A percentile compares a stretch with the other conserved stretches of the same genome.
Evolutionary conservation across 2,797 vertebrate genomes (phyloP).

Genomic region (Enteromius anoplus): DNA sequence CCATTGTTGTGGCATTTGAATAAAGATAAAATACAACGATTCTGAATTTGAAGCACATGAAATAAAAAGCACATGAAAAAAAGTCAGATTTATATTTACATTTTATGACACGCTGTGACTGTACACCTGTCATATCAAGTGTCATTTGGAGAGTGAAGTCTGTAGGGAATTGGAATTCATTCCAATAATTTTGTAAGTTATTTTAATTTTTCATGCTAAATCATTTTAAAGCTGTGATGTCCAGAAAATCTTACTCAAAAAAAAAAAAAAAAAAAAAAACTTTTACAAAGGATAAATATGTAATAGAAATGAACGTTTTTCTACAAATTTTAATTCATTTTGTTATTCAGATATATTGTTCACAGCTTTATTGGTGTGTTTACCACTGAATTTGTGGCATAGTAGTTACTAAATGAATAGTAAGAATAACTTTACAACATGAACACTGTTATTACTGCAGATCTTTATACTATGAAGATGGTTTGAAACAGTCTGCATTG

Average conservation of each 20-base stretch:
- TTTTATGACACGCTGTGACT: background rate
- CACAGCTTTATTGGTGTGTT: background rate
- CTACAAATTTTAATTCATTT: background rate
- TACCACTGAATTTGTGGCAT: background rate
- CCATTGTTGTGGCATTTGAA: background rate
- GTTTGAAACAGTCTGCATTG: background rate
- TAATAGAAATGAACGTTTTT: background rate
- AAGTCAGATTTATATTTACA: background rate
- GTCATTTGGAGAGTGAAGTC: background rate
- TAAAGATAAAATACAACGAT: background rate
- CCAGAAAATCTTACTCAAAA: too few relatives aligned
- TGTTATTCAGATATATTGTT: background rate
- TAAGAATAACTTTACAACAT: background rate
- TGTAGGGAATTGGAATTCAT: background rate
- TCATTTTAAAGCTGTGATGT: background rate
- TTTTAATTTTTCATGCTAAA: background rate
- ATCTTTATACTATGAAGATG: background rate
- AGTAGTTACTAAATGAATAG: background rate
- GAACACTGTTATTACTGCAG: background rate
- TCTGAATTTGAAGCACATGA: background rate
- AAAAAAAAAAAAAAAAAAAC: too few relatives aligned
- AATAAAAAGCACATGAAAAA: too few relatives aligned
- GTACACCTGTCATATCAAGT: background rate
- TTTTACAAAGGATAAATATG: background rate
- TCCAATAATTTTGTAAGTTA: background rate